phyloP scores from a whole-genome alignment of 2,797 vertebrate genomes.

The Acanthopagrus latus region DNA sequence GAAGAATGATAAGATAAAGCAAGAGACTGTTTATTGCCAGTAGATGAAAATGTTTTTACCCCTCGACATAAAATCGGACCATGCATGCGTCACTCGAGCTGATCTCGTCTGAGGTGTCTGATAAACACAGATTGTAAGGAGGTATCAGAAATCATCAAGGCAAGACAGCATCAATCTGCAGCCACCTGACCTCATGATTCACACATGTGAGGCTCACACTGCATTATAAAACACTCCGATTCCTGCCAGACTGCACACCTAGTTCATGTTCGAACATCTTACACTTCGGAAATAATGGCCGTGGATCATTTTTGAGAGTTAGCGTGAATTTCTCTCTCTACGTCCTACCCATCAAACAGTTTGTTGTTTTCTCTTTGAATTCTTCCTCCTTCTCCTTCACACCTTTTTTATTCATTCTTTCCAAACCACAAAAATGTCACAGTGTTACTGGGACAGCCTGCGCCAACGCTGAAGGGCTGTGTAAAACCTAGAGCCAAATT shows the following conservation, averaged over 20 bases:
- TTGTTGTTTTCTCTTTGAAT: background rate
- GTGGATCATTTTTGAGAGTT: background rate
- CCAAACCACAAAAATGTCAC: constrained; percentile 14
- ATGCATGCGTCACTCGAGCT: background rate
- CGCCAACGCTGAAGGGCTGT: background rate
- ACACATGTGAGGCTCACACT: background rate
- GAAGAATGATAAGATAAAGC: too few species aligned
- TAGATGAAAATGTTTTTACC: too few species aligned
- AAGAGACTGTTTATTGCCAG: too few species aligned
- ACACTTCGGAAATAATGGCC: constrained; percentile 18
- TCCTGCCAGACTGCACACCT: background rate
- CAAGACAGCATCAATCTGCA: background rate
- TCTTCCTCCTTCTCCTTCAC: background rate
- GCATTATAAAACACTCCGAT: background rate
- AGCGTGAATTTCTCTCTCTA: background rate
- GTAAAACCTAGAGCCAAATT: background rate
- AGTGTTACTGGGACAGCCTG: background rate
- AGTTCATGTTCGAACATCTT: background rate
- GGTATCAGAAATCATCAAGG: background rate
- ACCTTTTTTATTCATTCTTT: background rate
- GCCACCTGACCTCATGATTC: constrained; percentile 4
- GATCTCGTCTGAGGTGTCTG: too few species aligned
- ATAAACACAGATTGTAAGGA: too few species aligned
- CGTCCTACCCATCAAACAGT: background rate
- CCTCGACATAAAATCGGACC: background rate